Percentiles rank a stretch among this genome's conserved stretches.
Evolutionary conservation across 2,797 vertebrate genomes (phyloP).

Genomic region (Scomberomorus guttatus): DNA sequence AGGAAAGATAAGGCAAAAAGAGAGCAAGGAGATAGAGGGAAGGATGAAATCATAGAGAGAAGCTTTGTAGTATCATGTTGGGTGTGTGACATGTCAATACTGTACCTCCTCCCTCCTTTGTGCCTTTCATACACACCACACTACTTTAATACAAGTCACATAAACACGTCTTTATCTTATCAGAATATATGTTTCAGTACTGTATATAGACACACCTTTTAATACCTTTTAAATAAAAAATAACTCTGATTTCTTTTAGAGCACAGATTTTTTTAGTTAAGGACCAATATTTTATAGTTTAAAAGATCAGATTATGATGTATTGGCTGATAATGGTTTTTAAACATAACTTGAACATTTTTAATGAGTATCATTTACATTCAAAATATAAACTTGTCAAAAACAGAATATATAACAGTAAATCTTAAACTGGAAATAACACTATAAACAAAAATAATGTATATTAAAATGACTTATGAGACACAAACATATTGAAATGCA

Average conservation of each 20-base stretch:
- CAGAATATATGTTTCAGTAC: not conserved
- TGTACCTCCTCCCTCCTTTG: slow-evolving; percentile 17
- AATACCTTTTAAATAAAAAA: not conserved
- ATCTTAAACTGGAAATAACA: too few relatives aligned
- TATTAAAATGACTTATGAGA: too few relatives aligned
- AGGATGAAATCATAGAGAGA: slow-evolving; percentile 59
- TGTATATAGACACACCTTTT: not conserved
- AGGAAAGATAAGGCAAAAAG: slow-evolving; percentile 61
- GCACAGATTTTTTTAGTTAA: too few relatives aligned
- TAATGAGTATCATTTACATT: too few relatives aligned
- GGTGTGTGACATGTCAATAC: slow-evolving; percentile 63
- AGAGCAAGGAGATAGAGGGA: slow-evolving; percentile 48
- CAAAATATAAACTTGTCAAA: too few relatives aligned
- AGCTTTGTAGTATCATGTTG: slow-evolving; percentile 51
- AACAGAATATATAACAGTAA: too few relatives aligned
- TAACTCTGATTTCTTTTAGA: not conserved
- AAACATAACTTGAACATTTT: not conserved
- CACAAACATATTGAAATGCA: too few relatives aligned
- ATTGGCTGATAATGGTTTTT: not conserved
- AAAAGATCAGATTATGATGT: not conserved
- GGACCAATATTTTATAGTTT: too few relatives aligned
- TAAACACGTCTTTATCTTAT: not conserved
- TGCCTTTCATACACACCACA: slow-evolving; percentile 35
- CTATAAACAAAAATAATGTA: too few relatives aligned
- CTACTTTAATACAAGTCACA: not conserved